Conservation (phyloP, 2,113 vertebrate genomes). For the Hiodon alosoides region DNA sequence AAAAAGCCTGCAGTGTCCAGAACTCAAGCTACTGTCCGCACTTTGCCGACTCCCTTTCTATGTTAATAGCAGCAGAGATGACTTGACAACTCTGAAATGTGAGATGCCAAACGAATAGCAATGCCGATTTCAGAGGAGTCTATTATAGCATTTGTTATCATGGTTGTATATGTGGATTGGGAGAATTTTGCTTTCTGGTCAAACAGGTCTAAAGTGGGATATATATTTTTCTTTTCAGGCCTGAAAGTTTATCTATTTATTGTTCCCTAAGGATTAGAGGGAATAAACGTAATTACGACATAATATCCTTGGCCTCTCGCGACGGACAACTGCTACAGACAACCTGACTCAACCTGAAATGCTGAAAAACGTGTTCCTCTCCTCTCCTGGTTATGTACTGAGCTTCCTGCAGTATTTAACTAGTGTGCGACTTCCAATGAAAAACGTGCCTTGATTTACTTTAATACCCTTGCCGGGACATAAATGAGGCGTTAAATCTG, state of each 20-base stretch:
- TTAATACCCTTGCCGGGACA: conserved; percentile 34
- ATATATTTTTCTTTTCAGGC: no score
- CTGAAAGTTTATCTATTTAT: no score
- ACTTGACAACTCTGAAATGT: neutral
- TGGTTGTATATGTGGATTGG: no score
- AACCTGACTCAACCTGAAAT: neutral
- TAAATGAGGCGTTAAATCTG: conserved; percentile 37
- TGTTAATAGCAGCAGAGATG: neutral
- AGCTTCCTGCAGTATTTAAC: conserved; percentile 38
- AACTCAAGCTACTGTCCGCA: neutral
- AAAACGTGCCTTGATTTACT: conserved; percentile 35
- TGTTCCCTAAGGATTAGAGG: no score
- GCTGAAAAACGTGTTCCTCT: neutral
- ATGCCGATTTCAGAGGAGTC: no score
- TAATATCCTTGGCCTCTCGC: neutral
- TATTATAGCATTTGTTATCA: no score
- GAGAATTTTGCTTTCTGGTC: no score
- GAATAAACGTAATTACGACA: no score
- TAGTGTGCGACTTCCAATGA: conserved; percentile 32
- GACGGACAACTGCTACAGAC: conserved; percentile 8
- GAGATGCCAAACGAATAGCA: neutral
- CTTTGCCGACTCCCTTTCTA: neutral
- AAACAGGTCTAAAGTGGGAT: neutral
- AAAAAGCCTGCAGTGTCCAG: neutral
- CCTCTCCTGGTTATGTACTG: conserved; percentile 32